phyloP scores from a whole-genome alignment of 92 coral and sea anemone genomes.

The Parazoanthus darwini region DNA sequence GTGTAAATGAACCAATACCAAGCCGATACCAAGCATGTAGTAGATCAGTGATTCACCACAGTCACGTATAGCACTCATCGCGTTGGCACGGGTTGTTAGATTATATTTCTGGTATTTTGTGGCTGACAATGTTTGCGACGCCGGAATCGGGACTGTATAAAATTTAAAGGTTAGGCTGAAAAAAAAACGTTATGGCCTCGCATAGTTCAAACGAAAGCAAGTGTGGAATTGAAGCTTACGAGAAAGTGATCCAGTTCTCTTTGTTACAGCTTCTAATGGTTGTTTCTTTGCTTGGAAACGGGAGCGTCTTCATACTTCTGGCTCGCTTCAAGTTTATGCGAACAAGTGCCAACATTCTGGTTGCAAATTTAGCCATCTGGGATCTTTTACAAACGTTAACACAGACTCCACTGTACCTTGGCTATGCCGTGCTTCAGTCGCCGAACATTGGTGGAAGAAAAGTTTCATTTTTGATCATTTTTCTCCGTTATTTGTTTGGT shows the following conservation, averaged over 20 bases:
- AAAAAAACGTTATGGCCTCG: not conserved
- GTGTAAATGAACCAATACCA: too few species aligned
- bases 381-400: slow-evolving; percentile 42
- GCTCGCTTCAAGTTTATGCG: slow-evolving; percentile 47
- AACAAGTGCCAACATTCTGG: slow-evolving; percentile 54
- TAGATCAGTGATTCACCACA: too few species aligned
- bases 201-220: not conserved
- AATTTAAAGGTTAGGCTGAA: too few species aligned
- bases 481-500: slow-evolving; percentile 32
- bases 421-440: slow-evolving; percentile 37
- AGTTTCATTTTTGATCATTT: slow-evolving; percentile 22
- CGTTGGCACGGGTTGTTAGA: not conserved
- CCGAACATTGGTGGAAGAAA: slow-evolving; percentile 36
- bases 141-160: too few species aligned
- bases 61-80: too few species aligned
- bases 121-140: not conserved
- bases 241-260: slow-evolving; percentile 25
- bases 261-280: slow-evolving; percentile 23
- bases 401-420: slow-evolving; percentile 41
- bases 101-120: too few species aligned
- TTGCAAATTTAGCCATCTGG: slow-evolving; percentile 47
- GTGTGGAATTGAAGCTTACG: slow-evolving; percentile 8
- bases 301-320: slow-evolving; percentile 37
- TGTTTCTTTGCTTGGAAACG: slow-evolving; percentile 45
- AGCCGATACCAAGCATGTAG: too few species aligned